These are phyloP conservation scores for Brachyptera risi DNA, from an alignment of 2,888 invertebrate genomes.

Conservation along the genomic window DNA sequence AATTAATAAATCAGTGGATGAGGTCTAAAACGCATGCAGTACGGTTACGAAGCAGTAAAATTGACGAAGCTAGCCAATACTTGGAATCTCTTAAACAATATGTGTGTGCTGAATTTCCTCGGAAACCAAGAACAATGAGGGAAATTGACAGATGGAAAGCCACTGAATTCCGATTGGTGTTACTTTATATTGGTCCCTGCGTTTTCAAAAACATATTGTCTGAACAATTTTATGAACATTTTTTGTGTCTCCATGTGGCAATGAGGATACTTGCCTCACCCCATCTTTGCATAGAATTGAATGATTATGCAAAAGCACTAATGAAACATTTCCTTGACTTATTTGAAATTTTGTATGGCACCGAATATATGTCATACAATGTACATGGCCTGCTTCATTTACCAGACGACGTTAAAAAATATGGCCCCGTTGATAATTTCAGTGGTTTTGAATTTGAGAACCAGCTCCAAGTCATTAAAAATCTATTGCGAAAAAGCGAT, in stretches of 20 bases:
- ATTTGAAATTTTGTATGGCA: slow-evolving; percentile 34
- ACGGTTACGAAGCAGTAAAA: neutral
- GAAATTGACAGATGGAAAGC: slow-evolving; percentile 25
- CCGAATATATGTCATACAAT: slow-evolving; percentile 33
- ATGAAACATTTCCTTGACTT: slow-evolving; percentile 32
- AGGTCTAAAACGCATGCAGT: neutral
- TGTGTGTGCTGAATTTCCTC: slow-evolving; percentile 33
- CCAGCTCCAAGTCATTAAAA: slow-evolving; percentile 29
- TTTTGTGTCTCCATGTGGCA: slow-evolving; percentile 2
- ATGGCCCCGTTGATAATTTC: slow-evolving; percentile 33
- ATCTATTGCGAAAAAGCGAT: slow-evolving; percentile 18
- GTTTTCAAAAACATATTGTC: slow-evolving; percentile 7
- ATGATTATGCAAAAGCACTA: slow-evolving; percentile 31
- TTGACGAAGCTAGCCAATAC: neutral
- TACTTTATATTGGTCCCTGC: slow-evolving; percentile 4
- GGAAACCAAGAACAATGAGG: slow-evolving; percentile 32
- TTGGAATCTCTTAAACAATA: slow-evolving; percentile 1
- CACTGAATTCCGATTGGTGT: neutral
- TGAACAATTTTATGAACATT: slow-evolving; percentile 4
- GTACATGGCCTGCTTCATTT: slow-evolving; percentile 35
- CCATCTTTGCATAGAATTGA: neutral
- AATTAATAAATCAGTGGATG: slow-evolving; percentile 7
- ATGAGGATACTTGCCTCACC: slow-evolving; percentile 11
- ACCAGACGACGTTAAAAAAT: slow-evolving; percentile 33
- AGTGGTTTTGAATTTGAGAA: slow-evolving; percentile 35